Percentiles rank a stretch among this genome's conserved stretches.
These are phyloP conservation scores for Cygnus buccinator DNA, from an alignment of 2,113 vertebrate species.

Conservation along the genomic window DNA sequence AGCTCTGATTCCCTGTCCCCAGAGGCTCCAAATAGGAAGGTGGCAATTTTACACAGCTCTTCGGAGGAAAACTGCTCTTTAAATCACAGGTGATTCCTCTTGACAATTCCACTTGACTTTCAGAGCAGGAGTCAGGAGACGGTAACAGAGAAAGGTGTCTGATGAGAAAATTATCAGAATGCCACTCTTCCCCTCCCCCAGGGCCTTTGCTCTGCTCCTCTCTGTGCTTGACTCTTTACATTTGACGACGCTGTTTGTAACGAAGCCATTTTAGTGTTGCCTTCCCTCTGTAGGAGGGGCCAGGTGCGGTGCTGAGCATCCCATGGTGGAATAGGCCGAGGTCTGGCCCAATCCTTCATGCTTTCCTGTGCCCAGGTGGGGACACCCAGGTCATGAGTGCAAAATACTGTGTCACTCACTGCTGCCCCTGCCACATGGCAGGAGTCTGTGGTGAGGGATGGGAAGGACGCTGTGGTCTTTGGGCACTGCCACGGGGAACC, in stretches of 20 bases:
- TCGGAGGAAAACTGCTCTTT: conserved; percentile 39
- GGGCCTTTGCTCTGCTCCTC: not conserved
- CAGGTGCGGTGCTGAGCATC: not conserved
- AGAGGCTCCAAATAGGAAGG: not conserved
- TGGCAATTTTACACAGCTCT: conserved; percentile 15
- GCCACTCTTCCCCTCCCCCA: not conserved
- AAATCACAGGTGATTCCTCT: conserved; percentile 65
- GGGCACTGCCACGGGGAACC: not conserved
- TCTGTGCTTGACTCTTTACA: not conserved
- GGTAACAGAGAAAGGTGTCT: not conserved
- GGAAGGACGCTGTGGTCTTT: not conserved
- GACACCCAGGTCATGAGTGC: not conserved
- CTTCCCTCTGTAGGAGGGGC: not conserved
- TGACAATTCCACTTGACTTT: conserved; percentile 68
- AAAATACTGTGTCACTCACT: not conserved
- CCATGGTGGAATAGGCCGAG: not conserved
- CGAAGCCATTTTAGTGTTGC: not conserved
- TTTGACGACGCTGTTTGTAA: not conserved
- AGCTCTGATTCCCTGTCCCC: conserved; percentile 10
- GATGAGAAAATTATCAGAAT: conserved; percentile 60
- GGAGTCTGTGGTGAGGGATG: not conserved
- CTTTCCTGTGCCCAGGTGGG: not conserved
- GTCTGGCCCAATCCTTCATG: not conserved
- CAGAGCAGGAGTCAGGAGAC: conserved; percentile 41
- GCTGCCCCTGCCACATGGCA: too few relatives aligned